A percentile compares a stretch with the other conserved stretches of the same genome.
These are phyloP conservation scores for Sebastiscus albofasciatus DNA, from an alignment of 2,797 vertebrate species.

Conservation along the genomic window DNA sequence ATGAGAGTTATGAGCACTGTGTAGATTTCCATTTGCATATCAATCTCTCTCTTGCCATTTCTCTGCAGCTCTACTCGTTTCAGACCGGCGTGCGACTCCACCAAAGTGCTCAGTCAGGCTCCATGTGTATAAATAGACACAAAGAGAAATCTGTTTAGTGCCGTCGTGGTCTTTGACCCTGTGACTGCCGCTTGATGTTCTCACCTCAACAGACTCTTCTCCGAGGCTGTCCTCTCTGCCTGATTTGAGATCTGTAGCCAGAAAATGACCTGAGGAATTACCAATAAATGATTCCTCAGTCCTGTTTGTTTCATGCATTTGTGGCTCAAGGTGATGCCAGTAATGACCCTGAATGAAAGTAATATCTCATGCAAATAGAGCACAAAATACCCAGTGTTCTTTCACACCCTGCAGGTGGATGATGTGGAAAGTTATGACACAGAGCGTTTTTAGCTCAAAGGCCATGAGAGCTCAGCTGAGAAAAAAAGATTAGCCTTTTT, in stretches of 20 bases:
- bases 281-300: neutral
- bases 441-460: conserved; percentile 19
- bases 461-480: conserved; percentile 25
- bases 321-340: conserved; percentile 17
- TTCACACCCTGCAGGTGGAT: conserved; percentile 3
- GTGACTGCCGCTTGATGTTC: conserved; percentile 47
- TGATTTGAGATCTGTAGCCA: neutral
- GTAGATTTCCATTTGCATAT: conserved; percentile 43
- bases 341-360: neutral
- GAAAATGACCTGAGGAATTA: conserved; percentile 9
- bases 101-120: conserved; percentile 58
- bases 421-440: conserved; percentile 23
- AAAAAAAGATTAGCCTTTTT: neutral
- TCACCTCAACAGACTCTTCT: conserved; percentile 26
- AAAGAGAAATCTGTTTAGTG: conserved; percentile 61
- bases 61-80: conserved; percentile 2
- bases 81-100: neutral
- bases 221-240: neutral
- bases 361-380: neutral
- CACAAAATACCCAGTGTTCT: conserved; percentile 43
- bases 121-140: conserved; percentile 49
- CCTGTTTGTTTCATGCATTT: neutral
- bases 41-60: conserved; percentile 9
- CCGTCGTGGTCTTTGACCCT: conserved; percentile 43
- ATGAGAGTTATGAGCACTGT: conserved; percentile 22